Conservation (phyloP, 2,113 vertebrate genomes). For the Ailurus styani region DNA sequence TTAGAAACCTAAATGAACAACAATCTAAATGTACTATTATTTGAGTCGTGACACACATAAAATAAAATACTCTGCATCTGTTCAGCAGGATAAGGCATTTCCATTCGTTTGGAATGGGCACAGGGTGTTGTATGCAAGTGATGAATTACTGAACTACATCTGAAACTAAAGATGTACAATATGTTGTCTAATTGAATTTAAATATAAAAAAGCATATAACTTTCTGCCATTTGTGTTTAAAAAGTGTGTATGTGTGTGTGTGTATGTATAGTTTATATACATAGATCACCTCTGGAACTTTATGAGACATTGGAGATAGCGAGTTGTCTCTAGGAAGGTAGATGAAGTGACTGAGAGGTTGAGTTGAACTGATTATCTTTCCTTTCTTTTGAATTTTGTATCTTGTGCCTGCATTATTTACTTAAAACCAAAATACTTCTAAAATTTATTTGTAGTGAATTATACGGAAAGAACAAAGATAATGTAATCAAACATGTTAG, state of each 20-base stretch:
- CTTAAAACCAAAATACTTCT: background rate
- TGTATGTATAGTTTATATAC: background rate
- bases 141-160: background rate
- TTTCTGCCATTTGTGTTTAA: background rate
- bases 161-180: background rate
- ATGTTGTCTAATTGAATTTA: background rate
- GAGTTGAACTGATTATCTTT: background rate
- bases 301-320: background rate
- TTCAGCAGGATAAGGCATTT: background rate
- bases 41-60: background rate
- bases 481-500: background rate
- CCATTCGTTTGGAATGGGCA: background rate
- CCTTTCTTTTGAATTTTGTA: background rate
- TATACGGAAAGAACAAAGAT: background rate
- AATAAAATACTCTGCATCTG: background rate
- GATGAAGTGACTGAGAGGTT: background rate
- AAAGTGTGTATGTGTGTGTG: background rate
- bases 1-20: background rate
- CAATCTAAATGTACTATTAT: background rate
- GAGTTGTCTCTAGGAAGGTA: background rate
- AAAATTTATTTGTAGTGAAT: background rate
- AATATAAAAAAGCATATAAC: background rate
- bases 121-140: background rate
- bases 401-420: background rate
- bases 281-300: background rate